Evolutionary conservation across 2,888 invertebrate genomes (phyloP).

Genomic region (Phyllotreta striolata): DNA sequence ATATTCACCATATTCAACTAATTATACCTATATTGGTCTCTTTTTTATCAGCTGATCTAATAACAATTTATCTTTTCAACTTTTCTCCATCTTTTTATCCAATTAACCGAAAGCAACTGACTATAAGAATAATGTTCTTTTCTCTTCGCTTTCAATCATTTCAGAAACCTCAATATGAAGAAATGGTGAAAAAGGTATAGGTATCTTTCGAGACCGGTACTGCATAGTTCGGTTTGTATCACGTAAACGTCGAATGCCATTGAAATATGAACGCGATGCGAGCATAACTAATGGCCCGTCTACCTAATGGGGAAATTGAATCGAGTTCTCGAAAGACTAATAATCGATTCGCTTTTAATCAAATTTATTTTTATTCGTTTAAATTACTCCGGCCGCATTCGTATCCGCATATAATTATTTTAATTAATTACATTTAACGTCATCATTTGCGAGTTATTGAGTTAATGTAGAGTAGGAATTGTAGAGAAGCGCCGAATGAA

Average conservation of each 20-base stretch:
- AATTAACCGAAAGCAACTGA: background rate
- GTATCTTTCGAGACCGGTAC: background rate
- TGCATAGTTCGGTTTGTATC: constrained; percentile 14
- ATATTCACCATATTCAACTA: too few relatives aligned
- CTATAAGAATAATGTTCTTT: background rate
- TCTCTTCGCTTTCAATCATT: background rate
- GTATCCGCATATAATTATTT: constrained; percentile 2
- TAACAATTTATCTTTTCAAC: too few relatives aligned
- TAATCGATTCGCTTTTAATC: constrained; percentile 9
- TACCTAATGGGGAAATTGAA: constrained; percentile 21
- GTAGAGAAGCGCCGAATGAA: too few relatives aligned
- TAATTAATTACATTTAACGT: background rate
- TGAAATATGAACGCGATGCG: constrained; percentile 21
- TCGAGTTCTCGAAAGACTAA: constrained; percentile 13
- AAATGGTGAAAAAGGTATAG: too few relatives aligned
- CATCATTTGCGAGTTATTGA: too few relatives aligned
- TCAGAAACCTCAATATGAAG: background rate
- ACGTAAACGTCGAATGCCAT: constrained; percentile 26
- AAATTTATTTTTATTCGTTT: constrained; percentile 19
- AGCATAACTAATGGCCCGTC: constrained; percentile 18
- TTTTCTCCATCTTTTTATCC: too few relatives aligned
- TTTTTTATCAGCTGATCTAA: too few relatives aligned
- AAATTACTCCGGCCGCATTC: background rate
- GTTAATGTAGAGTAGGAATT: too few relatives aligned
- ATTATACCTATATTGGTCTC: too few relatives aligned